Percentiles rank a stretch among this genome's conserved stretches.
phyloP scores from a whole-genome alignment of 2,797 vertebrate genomes.

The Cuniculus paca region DNA sequence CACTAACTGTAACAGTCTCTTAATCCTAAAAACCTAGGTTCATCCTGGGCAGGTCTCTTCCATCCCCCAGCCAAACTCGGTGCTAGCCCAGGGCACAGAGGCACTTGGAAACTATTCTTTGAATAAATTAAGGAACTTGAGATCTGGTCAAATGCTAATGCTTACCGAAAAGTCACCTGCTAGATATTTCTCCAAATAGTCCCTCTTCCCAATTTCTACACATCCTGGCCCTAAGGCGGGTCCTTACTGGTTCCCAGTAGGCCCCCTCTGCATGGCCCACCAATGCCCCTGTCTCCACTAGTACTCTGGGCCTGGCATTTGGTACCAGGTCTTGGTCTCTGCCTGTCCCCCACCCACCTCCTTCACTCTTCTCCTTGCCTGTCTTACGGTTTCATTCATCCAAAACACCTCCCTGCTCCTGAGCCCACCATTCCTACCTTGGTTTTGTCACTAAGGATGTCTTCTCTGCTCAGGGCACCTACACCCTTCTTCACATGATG shows the following conservation, averaged over 20 bases:
- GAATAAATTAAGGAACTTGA: background rate
- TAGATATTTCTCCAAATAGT: background rate
- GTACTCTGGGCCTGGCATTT: background rate
- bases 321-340: background rate
- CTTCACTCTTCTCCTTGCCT: background rate
- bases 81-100: background rate
- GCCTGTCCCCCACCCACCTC: fast-evolving
- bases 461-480: background rate
- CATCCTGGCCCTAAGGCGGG: fast-evolving
- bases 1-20: background rate
- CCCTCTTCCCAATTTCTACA: background rate
- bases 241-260: background rate
- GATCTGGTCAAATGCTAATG: background rate
- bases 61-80: too few relatives aligned
- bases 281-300: background rate
- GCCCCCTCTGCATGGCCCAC: background rate
- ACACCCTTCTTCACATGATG: background rate
- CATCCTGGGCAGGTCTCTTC: background rate
- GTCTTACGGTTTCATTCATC: background rate
- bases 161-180: background rate
- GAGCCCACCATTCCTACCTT: background rate
- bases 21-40: background rate
- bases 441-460: background rate
- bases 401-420: background rate
- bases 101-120: background rate